Conservation (phyloP, 2,113 vertebrate genomes). For the Saccopteryx bilineata region DNA sequence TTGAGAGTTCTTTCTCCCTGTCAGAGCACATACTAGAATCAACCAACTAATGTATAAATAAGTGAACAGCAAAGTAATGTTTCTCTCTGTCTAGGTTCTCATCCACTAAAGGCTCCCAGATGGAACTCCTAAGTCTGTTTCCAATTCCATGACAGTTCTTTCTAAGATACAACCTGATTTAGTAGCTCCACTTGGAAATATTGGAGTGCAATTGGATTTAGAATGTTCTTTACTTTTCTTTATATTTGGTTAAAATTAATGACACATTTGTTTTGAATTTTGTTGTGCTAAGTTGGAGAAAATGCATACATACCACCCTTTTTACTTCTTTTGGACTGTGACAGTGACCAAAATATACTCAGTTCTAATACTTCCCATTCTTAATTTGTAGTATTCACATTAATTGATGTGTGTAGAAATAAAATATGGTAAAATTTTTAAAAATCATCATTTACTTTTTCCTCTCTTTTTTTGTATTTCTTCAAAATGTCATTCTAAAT, state of each 20-base stretch:
- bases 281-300: not conserved
- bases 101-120: not conserved
- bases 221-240: conserved; percentile 14
- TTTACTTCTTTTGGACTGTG: not conserved
- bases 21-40: no score
- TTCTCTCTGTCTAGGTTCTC: not conserved
- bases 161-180: not conserved
- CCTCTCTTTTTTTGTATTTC: not conserved
- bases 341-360: not conserved
- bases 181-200: not conserved
- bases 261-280: not conserved
- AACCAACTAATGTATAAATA: no score
- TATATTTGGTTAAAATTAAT: conserved; percentile 51
- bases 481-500: conserved; percentile 31
- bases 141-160: not conserved
- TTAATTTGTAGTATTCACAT: not conserved
- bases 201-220: not conserved
- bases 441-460: not conserved
- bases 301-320: not conserved
- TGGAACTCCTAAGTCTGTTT: not conserved
- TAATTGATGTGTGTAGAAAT: not conserved
- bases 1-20: no score
- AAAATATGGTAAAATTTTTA: not conserved
- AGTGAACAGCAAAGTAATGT: no score
- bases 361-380: conserved; percentile 35